Base-by-base conservation (phyloP, 2,888 invertebrate genomes). In the Plagodis dolabraria region DNA sequence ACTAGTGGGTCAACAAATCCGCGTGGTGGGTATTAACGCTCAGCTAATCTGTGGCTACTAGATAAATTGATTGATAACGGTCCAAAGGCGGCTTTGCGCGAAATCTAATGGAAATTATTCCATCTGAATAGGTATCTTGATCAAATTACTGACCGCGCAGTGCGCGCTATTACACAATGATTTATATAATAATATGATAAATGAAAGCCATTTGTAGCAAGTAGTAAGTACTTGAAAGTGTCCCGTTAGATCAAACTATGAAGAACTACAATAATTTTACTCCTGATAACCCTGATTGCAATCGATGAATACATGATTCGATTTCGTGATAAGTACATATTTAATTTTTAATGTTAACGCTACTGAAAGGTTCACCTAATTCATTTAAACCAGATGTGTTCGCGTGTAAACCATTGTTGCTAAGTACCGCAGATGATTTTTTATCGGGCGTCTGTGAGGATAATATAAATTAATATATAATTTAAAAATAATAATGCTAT, bases 61-160 rank as follows among this genome's bases (percentile, higher is more conserved):
- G 89, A 89, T 90, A 85, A 89, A 89, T 89, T 89, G 89, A 89
- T 86, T 85, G 90, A 90, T 89, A 89, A 87, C 76, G 77, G 80
- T 79, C 77, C 74, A 77, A 77, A 81, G 80, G 82, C 76, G 76
- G 80, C 82, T 82, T 82, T 81, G 85, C 79, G 83, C 80, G 79
- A 86, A 87, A 83, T 85, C 80, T 84, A 87, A 86, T 87, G 80
- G 84, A 83, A 85, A 84, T 83, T 76, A 79, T 82, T 86, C 73
- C 76, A 82, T 81, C 78, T 77, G 75, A 76, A 75, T 70, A 66
- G 77, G 77, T 84, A 83, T 82, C 82, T 82, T 75, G 79, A 82
- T 79, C 77, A 74, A 77, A 73, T 80, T 76, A 77, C 74, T 70
- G 74, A 53, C 64, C 58, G 79, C 74, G 72, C 68, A 68, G 63